These are phyloP conservation scores for Ectropis crepuscularia DNA, from an alignment of 2,888 invertebrate genomes.

Conservation along the genomic window DNA sequence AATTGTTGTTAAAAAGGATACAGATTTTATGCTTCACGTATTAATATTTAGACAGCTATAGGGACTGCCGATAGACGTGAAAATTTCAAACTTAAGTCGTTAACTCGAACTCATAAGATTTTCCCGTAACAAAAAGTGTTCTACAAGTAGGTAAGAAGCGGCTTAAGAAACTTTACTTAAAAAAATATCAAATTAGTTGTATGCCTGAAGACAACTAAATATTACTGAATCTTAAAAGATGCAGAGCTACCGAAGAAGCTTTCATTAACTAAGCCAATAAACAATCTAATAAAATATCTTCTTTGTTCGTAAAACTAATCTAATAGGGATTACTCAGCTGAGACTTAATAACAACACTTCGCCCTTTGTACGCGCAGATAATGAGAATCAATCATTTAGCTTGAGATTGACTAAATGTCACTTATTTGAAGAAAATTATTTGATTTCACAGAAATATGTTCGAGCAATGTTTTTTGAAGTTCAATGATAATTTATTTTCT, in stretches of 20 bases:
- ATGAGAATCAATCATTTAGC: slow-evolving; percentile 29
- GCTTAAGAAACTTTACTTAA: no score
- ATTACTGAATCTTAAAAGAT: not conserved
- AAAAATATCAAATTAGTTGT: no score
- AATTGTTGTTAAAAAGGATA: no score
- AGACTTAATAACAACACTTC: slow-evolving; percentile 28
- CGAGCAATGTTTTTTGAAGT: not conserved
- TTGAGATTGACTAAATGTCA: slow-evolving; percentile 17
- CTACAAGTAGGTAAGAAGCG: no score
- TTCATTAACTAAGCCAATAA: slow-evolving; percentile 36
- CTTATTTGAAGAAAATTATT: slow-evolving; percentile 8
- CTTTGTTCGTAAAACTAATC: slow-evolving; percentile 42
- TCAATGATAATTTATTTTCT: no score
- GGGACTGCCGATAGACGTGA: no score
- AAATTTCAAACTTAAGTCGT: no score
- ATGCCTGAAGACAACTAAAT: no score
- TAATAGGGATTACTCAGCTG: slow-evolving; percentile 39
- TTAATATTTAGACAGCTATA: no score
- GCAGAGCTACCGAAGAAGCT: slow-evolving; percentile 12
- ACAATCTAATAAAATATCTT: slow-evolving; percentile 40
- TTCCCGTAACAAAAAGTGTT: no score
- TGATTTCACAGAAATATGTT: not conserved
- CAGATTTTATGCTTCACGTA: no score
- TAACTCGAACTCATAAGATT: no score
- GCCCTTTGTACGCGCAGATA: slow-evolving; percentile 17